Percentiles rank a stretch among this genome's conserved stretches.
Evolutionary conservation across 2,888 invertebrate species (phyloP).

Genomic region (Tenthredo distinguenda): DNA sequence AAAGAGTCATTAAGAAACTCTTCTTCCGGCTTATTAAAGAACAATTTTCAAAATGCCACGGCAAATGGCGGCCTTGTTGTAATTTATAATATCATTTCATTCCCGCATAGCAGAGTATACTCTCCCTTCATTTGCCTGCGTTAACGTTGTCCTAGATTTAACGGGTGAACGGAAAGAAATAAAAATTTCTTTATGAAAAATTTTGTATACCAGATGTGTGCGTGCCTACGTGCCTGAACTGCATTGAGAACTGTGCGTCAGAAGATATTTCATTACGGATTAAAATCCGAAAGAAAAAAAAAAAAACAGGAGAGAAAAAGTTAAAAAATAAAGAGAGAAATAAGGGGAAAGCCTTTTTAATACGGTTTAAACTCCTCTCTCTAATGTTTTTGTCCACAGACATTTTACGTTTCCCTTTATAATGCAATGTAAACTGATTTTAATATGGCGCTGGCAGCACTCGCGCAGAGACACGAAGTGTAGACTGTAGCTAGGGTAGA

Average conservation of each 20-base stretch:
- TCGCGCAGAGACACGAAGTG: constrained; percentile 35
- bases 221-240: not conserved
- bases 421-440: constrained; percentile 50
- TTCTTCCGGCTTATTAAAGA: constrained; percentile 45
- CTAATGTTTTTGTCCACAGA: constrained; percentile 39
- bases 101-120: not conserved
- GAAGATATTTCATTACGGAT: constrained; percentile 33
- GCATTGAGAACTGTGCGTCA: not conserved
- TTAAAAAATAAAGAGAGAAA: not conserved
- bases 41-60: constrained; percentile 40
- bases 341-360: constrained; percentile 11
- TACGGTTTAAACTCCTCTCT: constrained; percentile 43
- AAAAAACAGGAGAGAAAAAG: not conserved
- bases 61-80: constrained; percentile 33
- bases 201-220: not conserved
- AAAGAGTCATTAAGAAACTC: constrained; percentile 54
- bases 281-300: constrained; percentile 15
- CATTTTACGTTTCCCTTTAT: constrained; percentile 36
- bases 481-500: constrained; percentile 3
- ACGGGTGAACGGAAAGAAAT: not conserved
- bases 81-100: not conserved
- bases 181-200: not conserved
- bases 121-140: not conserved
- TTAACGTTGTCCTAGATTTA: constrained; percentile 14
- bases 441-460: constrained; percentile 33